A percentile compares a stretch with the other conserved stretches of the same genome.
Evolutionary conservation across 2,888 invertebrate species (phyloP).

Genomic region (Noctua janthina): DNA sequence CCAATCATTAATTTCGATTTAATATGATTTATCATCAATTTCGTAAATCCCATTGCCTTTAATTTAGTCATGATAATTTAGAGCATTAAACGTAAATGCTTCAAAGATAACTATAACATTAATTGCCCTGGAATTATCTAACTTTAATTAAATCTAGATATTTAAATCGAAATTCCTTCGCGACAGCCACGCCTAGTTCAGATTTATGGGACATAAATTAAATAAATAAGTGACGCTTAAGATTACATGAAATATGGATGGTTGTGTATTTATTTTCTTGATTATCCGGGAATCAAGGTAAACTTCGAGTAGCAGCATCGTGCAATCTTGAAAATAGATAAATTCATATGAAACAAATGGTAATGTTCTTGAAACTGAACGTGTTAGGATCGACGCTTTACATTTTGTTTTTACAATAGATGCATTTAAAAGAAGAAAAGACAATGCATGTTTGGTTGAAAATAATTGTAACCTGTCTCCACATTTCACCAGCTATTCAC

Average conservation of each 20-base stretch:
- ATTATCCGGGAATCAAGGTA: constrained; percentile 33
- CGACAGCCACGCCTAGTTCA: constrained; percentile 36
- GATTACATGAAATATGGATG: constrained; percentile 49
- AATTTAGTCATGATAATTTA: constrained; percentile 20
- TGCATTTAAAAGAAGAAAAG: neutral
- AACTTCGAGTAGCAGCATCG: neutral
- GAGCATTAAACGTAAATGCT: constrained; percentile 22
- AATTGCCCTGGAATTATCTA: constrained; percentile 35
- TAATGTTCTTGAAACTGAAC: neutral
- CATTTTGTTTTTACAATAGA: neutral
- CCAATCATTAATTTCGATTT: constrained; percentile 37
- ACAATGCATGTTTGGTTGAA: neutral
- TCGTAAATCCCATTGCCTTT: constrained; percentile 23
- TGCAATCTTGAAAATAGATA: neutral
- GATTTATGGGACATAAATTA: constrained; percentile 55
- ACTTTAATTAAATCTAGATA: constrained; percentile 45
- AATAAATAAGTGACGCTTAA: constrained; percentile 42
- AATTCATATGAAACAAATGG: neutral
- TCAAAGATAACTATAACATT: constrained; percentile 31
- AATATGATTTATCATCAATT: constrained; percentile 30
- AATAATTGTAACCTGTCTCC: neutral
- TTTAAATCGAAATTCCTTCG: constrained; percentile 50
- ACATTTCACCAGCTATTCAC: neutral
- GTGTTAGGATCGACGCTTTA: neutral
- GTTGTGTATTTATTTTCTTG: constrained; percentile 25